A percentile compares a stretch with the other conserved stretches of the same genome.
phyloP scores from a whole-genome alignment of 1,140 invertebrate species.

The Choristoneura fumiferana region DNA sequence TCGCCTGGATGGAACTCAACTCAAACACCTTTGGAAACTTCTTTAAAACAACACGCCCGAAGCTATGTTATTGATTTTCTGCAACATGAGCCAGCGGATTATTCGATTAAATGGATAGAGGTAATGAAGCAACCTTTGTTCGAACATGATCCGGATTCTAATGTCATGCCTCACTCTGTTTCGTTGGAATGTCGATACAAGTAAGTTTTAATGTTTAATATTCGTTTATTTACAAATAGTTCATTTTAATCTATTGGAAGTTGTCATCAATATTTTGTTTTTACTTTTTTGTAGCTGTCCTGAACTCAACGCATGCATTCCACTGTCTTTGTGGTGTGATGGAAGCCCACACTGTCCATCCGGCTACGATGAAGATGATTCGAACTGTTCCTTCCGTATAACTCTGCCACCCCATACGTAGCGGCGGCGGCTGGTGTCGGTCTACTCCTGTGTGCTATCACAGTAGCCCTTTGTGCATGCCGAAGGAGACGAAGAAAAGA shows the following conservation, averaged over 20 bases:
- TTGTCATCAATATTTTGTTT: conserved; percentile 19
- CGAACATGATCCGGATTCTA: conserved; percentile 75
- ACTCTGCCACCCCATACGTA: conserved; percentile 84
- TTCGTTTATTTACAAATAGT: conserved; percentile 9
- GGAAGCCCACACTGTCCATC: conserved; percentile 91
- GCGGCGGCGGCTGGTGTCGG: conserved; percentile 81
- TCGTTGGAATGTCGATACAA: conserved; percentile 84
- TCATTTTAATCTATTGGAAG: not conserved
- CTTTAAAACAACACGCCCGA: conserved; percentile 80
- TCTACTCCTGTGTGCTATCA: conserved; percentile 82
- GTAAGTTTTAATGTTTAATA: conserved; percentile 78
- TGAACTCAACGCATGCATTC: conserved; percentile 93
- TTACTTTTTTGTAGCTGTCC: conserved; percentile 82
- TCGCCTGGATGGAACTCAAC: conserved; percentile 85
- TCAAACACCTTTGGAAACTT: conserved; percentile 70
- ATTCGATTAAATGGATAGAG: conserved; percentile 88
- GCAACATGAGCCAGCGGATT: conserved; percentile 84
- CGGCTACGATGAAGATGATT: conserved; percentile 88
- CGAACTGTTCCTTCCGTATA: conserved; percentile 86
- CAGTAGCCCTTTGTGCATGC: conserved; percentile 74
- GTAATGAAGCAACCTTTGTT: conserved; percentile 84
- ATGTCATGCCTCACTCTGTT: conserved; percentile 80
- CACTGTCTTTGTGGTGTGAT: conserved; percentile 91
- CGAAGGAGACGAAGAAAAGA: conserved; percentile 80
- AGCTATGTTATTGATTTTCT: conserved; percentile 86